phyloP scores from a whole-genome alignment of 2,888 invertebrate species.

The Mellilla xanthometata region DNA sequence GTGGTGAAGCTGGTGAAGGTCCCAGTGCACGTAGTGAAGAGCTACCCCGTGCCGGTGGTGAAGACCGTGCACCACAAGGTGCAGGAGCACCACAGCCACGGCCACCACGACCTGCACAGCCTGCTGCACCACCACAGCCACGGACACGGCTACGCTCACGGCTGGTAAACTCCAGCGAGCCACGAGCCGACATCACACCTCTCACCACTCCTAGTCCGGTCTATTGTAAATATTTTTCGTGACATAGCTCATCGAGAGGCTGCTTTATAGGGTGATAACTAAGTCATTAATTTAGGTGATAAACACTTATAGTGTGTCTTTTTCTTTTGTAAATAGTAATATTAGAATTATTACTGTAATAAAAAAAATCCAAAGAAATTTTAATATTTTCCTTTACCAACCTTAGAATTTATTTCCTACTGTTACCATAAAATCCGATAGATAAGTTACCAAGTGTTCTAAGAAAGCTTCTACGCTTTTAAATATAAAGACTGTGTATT shows the following conservation, averaged over 20 bases:
- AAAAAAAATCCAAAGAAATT: conserved; percentile 62
- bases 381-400: neutral
- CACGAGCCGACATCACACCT: conserved; percentile 25
- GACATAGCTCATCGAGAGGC: conserved; percentile 77
- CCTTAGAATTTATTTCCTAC: no score
- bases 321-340: conserved; percentile 75
- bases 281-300: conserved; percentile 77
- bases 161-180: conserved; percentile 28
- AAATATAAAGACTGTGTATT: no score
- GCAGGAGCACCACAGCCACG: conserved; percentile 42
- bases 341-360: conserved; percentile 61
- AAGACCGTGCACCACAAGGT: conserved; percentile 75
- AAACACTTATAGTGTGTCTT: conserved; percentile 51
- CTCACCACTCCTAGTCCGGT: conserved; percentile 53
- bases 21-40: conserved; percentile 68
- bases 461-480: no score
- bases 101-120: conserved; percentile 32
- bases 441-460: no score
- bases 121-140: conserved; percentile 33
- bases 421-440: no score
- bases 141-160: conserved; percentile 17
- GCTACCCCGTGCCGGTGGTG: conserved; percentile 65
- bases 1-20: conserved; percentile 76
- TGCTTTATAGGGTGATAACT: conserved; percentile 80
- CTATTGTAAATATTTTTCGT: conserved; percentile 69